Base-by-base conservation (phyloP, 2,888 invertebrate species). In the Mellilla xanthometata region DNA sequence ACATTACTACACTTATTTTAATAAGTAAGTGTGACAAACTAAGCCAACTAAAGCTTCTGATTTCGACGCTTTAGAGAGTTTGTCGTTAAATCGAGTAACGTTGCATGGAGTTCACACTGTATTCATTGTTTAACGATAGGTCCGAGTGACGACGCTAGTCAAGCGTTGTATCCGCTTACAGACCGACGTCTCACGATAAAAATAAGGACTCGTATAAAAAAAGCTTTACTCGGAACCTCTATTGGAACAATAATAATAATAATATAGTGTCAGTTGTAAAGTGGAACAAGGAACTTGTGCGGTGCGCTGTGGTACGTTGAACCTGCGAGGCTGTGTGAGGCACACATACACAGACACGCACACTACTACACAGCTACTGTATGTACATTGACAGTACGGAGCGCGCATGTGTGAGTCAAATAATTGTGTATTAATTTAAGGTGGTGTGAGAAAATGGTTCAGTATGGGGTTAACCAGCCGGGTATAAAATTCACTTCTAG, bases 231-330 rank as follows among this genome's bases (percentile, higher is more conserved):
- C 76, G 80, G 81, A 83, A 81, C 81, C 80, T 77, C 68, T 76
- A 77, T 78, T 82, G 80, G 77, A 81, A 82, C 77, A 76, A 85
- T 86, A n/a, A n/a, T n/a, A n/a, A 85, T 86, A 88, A 85, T 86
- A 88, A 84, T 80, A 83, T 81, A 82, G 82, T 85, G 82, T 80
- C 83, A 85, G 82, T 86, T 72, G 74, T 81, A 84, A 88, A 88
- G 88, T 89, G 80, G 88, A 89, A 89, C 88, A 88, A 89, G 88
- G 89, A 89, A 89, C 88, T 88, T 83, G 81, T 82, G 79, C 79
- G 82, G 86, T 84, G 79, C 81, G 74, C 79, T 80, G 76, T 85
- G 80, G 89, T 85, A 76, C 89, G 77, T 88, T 88, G 89, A 88
- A 88, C 89, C 83, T 80, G 61, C 46, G 60, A 52, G 52, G 56